Evolutionary conservation across 2,797 vertebrate genomes (phyloP).

Genomic region (Sebastes cheni): DNA sequence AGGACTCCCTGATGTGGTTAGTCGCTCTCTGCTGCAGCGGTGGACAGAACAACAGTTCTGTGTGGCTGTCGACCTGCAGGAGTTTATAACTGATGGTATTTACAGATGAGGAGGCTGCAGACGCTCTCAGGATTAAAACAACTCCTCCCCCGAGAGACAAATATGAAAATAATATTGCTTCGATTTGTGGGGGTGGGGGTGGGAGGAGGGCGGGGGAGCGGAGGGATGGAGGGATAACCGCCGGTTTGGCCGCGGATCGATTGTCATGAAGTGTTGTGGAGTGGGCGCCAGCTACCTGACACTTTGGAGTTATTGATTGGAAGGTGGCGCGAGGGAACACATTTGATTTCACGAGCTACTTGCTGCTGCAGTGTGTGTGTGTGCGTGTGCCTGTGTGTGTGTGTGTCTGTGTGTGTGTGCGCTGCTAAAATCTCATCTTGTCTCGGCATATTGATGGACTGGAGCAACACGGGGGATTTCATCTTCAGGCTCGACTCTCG

Average conservation of each 20-base stretch:
- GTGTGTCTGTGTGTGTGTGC: not conserved
- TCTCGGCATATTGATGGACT: slow-evolving; percentile 23
- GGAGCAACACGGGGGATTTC: not conserved
- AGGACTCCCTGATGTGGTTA: too few relatives aligned
- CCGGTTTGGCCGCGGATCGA: slow-evolving; percentile 19
- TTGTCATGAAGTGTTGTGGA: slow-evolving; percentile 20
- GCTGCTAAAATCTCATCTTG: slow-evolving; percentile 3
- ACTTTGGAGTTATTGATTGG: slow-evolving; percentile 45
- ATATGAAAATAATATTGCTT: slow-evolving; percentile 26
- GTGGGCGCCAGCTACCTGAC: slow-evolving; percentile 24
- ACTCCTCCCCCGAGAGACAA: not conserved
- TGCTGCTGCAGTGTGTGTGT: not conserved
- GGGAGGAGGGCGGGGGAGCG: not conserved
- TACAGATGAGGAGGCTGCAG: slow-evolving; percentile 3
- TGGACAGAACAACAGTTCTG: not conserved
- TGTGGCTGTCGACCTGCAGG: not conserved
- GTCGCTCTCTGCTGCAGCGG: too few relatives aligned
- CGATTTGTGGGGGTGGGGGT: not conserved
- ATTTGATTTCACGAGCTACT: slow-evolving; percentile 8
- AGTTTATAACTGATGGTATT: not conserved
- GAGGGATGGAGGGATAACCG: not conserved
- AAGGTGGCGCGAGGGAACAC: not conserved
- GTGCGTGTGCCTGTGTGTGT: not conserved
- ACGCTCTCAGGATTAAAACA: not conserved
- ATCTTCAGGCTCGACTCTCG: slow-evolving; percentile 7